Conservation (phyloP, 2,888 invertebrate genomes). For the Crossocerus cetratus region DNA sequence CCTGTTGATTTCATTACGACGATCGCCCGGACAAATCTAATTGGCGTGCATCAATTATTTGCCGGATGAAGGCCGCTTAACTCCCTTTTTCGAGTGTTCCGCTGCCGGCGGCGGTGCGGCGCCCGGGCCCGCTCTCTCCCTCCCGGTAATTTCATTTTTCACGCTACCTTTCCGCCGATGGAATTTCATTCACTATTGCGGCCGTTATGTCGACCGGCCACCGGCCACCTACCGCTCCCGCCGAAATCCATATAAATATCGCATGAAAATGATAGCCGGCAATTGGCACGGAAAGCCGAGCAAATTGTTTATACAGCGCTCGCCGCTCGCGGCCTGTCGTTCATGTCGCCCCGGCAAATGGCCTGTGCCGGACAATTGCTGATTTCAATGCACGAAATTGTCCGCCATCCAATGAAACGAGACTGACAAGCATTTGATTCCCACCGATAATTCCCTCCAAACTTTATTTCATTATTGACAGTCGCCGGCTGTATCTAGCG, state of each 20-base stretch:
- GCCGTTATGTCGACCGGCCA: conserved; percentile 22
- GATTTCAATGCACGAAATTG: too few relatives aligned
- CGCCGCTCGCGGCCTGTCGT: too few relatives aligned
- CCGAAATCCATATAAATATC: not conserved
- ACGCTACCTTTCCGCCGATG: conserved; percentile 33
- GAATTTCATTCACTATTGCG: conserved; percentile 34
- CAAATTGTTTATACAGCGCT: not conserved
- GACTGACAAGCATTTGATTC: too few relatives aligned
- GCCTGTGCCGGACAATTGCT: too few relatives aligned
- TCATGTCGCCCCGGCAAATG: too few relatives aligned
- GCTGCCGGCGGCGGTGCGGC: conserved; percentile 34
- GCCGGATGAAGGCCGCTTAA: conserved; percentile 62
- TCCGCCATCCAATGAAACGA: too few relatives aligned
- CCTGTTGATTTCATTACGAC: conserved; percentile 67
- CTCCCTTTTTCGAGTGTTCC: conserved; percentile 41
- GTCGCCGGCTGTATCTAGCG: too few relatives aligned
- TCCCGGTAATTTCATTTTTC: conserved; percentile 54
- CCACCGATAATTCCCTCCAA: too few relatives aligned
- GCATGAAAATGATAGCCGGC: not conserved
- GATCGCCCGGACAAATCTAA: conserved; percentile 72
- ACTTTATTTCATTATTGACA: too few relatives aligned
- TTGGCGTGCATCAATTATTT: conserved; percentile 72
- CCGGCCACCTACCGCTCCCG: conserved; percentile 11
- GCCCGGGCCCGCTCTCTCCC: conserved; percentile 18
- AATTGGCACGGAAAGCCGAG: not conserved